A percentile compares a stretch with the other conserved stretches of the same genome.
Conservation (phyloP, 2,888 invertebrate genomes). For the Tinea trinotella region DNA sequence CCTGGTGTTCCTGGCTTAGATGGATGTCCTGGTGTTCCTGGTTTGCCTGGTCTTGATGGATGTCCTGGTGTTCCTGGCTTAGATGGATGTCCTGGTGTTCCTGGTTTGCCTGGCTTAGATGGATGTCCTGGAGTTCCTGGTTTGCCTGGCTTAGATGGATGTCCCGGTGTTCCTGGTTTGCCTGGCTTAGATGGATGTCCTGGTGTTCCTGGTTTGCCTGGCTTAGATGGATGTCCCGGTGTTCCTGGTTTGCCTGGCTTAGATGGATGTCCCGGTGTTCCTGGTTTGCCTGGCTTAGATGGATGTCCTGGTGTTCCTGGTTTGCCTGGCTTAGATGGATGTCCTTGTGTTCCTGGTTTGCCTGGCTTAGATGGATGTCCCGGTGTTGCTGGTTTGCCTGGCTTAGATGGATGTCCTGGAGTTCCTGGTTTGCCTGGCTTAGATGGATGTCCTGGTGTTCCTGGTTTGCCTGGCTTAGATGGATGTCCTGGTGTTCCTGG, state of each 20-base stretch:
- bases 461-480: constrained; percentile 19
- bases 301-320: constrained; percentile 15
- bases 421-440: not conserved
- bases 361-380: constrained; percentile 19
- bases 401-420: not conserved
- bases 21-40: constrained; percentile 13
- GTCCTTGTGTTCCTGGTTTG: constrained; percentile 15
- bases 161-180: constrained; percentile 19
- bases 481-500: constrained; percentile 18
- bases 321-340: constrained; percentile 6
- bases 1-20: constrained; percentile 9
- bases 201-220: constrained; percentile 19
- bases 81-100: constrained; percentile 17
- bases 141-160: constrained; percentile 1
- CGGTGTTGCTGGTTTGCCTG: constrained; percentile 14
- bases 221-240: too few species aligned
- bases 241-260: constrained; percentile 12
- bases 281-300: not conserved
- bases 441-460: constrained; percentile 19
- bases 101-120: constrained; percentile 7
- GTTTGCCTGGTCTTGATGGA: constrained; percentile 4
- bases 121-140: not conserved
- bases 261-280: constrained; percentile 6
- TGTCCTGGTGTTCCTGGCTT: constrained; percentile 20
- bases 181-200: constrained; percentile 19